Evolutionary conservation across 2,888 invertebrate genomes (phyloP).

Genomic region (Pilophorus perplexus): DNA sequence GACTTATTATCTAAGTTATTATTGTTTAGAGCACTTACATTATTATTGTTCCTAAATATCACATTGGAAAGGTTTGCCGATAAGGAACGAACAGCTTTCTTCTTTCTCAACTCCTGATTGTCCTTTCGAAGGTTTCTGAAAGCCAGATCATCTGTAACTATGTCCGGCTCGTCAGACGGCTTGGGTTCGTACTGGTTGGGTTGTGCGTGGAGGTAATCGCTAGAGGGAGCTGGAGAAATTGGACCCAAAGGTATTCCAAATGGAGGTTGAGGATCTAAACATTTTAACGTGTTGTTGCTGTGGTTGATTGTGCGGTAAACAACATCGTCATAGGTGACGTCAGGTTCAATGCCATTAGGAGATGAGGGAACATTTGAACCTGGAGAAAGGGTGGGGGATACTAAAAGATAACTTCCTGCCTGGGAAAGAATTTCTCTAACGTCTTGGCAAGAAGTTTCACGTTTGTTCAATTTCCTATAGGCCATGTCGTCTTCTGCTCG

Average conservation of each 20-base stretch:
- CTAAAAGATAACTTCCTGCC: slow-evolving; percentile 65
- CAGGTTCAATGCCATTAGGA: slow-evolving; percentile 62
- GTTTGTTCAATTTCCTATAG: slow-evolving; percentile 67
- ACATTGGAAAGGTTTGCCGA: slow-evolving; percentile 81
- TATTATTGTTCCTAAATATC: slow-evolving; percentile 53
- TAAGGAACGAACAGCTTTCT: slow-evolving; percentile 74
- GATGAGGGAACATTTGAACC: slow-evolving; percentile 47
- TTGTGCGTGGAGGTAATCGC: slow-evolving; percentile 78
- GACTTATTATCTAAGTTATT: slow-evolving; percentile 43
- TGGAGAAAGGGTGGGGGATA: slow-evolving; percentile 62
- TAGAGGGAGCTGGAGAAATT: slow-evolving; percentile 72
- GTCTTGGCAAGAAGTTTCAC: slow-evolving; percentile 57
- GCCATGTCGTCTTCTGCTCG: slow-evolving; percentile 71
- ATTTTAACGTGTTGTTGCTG: slow-evolving; percentile 67
- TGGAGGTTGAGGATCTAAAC: slow-evolving; percentile 78
- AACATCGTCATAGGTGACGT: slow-evolving; percentile 79
- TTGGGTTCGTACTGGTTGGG: slow-evolving; percentile 58
- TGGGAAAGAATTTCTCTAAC: slow-evolving; percentile 56
- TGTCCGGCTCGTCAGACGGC: slow-evolving; percentile 65
- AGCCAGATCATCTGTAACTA: slow-evolving; percentile 83
- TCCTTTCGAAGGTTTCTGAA: slow-evolving; percentile 83
- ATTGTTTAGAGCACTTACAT: slow-evolving; percentile 38
- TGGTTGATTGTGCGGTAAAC: slow-evolving; percentile 76
- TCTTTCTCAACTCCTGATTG: slow-evolving; percentile 59
- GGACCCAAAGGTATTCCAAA: slow-evolving; percentile 89